Evolutionary conservation across 2,113 vertebrate genomes (phyloP), one percentile per base, ranked within the genome.

Genomic region (Rhea pennata): DNA sequence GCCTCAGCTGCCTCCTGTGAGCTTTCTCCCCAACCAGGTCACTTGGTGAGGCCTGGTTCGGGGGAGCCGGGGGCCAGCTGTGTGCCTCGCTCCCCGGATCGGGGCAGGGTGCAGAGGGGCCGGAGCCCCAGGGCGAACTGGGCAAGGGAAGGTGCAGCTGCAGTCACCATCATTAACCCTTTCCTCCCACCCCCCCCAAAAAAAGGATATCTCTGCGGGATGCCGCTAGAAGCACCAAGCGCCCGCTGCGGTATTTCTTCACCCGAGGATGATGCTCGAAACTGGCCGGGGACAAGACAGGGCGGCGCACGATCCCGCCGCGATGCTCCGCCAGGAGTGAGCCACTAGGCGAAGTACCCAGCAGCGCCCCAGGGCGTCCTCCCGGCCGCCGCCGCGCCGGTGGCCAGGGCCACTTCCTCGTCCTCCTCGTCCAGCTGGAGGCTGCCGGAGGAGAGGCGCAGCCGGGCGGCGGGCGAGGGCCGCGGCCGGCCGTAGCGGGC

Each of bases 361-460:
- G 93, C 90, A 23, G 90, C 12, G 39, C 93, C 96, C 78, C 87
- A 53, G 31, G 89, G 87, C 76, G 94, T 95, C 69, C 91, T 96
- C 20, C 93, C n/a, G n/a, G n/a, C 96, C 42, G 97, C 97, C 26
- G 93, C 58, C 27, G 91, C n/a, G 1, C 90, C 15, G 1, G 89
- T 95, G 65, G 94, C 86, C 1, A 95, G 95, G 66, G 97, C 73
- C 58, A 93, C 91, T n/a, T 97, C 96, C 87, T 98, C 98, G 5
- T 99, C 98, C 33, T 99, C 98, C 87, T 99, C 99, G 10, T 99
- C 99, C 78, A 99, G 98, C 69, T 99, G 99, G 42, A 99, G 98
- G 96, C 99, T 99, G 56, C 99, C 99, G 0, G 99, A 99, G 84
- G 99, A 99, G 70, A 99, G 97, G 39, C 98, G 98, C 96, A 99